These are phyloP conservation scores for Pagrus major DNA, from an alignment of 2,113 vertebrate genomes.

Conservation along the genomic window DNA sequence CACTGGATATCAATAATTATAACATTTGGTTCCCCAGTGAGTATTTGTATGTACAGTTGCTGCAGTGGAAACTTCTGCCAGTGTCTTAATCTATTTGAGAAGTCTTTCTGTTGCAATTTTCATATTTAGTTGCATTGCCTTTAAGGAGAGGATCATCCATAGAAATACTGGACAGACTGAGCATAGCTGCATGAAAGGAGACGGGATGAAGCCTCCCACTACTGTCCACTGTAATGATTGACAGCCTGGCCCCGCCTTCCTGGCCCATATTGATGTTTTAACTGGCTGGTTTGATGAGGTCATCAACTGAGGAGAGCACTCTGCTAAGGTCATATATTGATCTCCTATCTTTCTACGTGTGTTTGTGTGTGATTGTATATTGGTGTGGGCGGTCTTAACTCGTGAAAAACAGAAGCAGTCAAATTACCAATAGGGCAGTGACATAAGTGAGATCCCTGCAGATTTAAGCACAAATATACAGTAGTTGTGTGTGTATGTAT, in stretches of 20 bases:
- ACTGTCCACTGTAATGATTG: slow-evolving; percentile 21
- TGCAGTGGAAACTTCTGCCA: background rate
- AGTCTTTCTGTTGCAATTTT: background rate
- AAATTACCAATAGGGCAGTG: background rate
- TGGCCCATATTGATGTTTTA: slow-evolving; percentile 42
- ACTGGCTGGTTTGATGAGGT: slow-evolving; percentile 56
- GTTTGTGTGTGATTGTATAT: slow-evolving; percentile 2
- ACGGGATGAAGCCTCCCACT: background rate
- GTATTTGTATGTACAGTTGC: background rate
- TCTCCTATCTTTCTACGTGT: slow-evolving; percentile 2
- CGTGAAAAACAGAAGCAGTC: background rate
- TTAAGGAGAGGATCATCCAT: background rate
- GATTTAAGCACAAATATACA: slow-evolving; percentile 2
- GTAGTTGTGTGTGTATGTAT: background rate
- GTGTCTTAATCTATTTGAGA: background rate
- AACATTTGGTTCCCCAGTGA: background rate
- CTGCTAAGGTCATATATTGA: slow-evolving; percentile 50
- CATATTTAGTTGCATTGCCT: background rate
- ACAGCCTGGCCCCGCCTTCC: slow-evolving; percentile 23
- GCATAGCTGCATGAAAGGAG: background rate
- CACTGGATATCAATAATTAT: no score
- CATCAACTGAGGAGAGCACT: slow-evolving; percentile 34
- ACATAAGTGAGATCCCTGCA: background rate
- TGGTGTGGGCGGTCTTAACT: background rate
- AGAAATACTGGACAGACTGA: background rate